Base-by-base conservation (phyloP, 2,113 vertebrate species). In the Pao palembangensis region DNA sequence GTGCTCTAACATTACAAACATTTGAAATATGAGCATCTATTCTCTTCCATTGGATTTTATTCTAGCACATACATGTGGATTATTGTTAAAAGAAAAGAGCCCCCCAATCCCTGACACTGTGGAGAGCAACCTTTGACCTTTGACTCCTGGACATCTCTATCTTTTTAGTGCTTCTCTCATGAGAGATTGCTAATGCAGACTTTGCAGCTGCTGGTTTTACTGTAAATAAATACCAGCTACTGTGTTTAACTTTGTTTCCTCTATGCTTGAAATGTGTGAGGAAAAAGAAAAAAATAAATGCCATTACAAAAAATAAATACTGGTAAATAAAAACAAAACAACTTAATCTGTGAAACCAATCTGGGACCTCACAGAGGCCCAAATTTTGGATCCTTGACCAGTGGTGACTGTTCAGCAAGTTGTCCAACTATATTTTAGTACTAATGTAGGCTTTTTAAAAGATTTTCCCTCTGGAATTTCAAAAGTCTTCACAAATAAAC, bases 91-190 rank as follows among this genome's bases (percentile, higher is more conserved):
- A 28, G 3, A 23, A 28, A 28, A 28, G 2, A 28, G 1, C 25
- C 25, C 25, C 25, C 25, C 25, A 3, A 28, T 4, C 5, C 25
- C 25, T 4, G 3, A 28, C 25, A 28, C 25, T 28, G 25, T 1
- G 5, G 25, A 28, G 25, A 28, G 25, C 25, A 6, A 28, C 25
- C 25, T 50, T 7, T 67, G 82, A 74, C 82, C 82, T 82, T 21
- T 81, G 69, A 78, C 75, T 55, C 28, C 31, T 10, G 46, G 64
- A 5, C 82, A 76, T 85, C 53, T 61, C 43, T 76, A 59, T 31
- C 51, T n/a, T 55, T 82, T 80, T 76, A 61, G 71, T 51, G 66
- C 52, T 65, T 55, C 59, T 68, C 54, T 63, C 78, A 16, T 44
- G 43, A 44, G 43, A 28, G 25, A 28, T 28, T 28, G 25, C 6